Conservation (phyloP, 92 coral and sea anemone genomes). For the Umimayanthus chanpuru region DNA sequence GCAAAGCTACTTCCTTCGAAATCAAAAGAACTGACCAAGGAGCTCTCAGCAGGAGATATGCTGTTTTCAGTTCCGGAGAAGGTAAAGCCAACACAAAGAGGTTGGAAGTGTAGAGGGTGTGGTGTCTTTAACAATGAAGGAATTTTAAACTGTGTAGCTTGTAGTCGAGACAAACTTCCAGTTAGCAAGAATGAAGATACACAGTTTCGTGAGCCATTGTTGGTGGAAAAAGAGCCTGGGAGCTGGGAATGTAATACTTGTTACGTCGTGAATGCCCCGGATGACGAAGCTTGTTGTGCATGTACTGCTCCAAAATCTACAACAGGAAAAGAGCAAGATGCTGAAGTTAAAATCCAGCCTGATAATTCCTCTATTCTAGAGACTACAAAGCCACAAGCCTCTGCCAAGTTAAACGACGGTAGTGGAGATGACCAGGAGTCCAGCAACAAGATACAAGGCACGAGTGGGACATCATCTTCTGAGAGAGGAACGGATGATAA, state of each 20-base stretch:
- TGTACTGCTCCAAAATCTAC: conserved; percentile 48
- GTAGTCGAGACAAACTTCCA: neutral
- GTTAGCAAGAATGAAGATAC: neutral
- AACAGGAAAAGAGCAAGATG: neutral
- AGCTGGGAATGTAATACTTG: conserved; percentile 69
- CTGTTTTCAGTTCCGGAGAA: conserved; percentile 15
- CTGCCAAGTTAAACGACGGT: neutral
- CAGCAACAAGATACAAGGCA: neutral
- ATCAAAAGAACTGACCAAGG: conserved; percentile 7
- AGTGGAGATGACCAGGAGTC: neutral
- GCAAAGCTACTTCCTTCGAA: conserved; percentile 3
- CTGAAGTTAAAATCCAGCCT: neutral
- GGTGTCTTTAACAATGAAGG: conserved; percentile 30
- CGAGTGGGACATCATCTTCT: neutral
- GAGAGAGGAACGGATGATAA: neutral
- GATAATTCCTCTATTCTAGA: neutral
- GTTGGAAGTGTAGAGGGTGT: conserved; percentile 33
- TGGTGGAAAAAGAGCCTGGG: conserved; percentile 56
- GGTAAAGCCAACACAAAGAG: neutral
- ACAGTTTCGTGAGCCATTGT: neutral
- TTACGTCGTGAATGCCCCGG: conserved; percentile 42
- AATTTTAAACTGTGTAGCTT: neutral
- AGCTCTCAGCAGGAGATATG: conserved; percentile 5
- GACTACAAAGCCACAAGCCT: conserved; percentile 4
- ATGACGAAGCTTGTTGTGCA: conserved; percentile 50